These are phyloP conservation scores for Ariolimax columbianus DNA, from an alignment of 2,888 invertebrate genomes.

Conservation along the genomic window DNA sequence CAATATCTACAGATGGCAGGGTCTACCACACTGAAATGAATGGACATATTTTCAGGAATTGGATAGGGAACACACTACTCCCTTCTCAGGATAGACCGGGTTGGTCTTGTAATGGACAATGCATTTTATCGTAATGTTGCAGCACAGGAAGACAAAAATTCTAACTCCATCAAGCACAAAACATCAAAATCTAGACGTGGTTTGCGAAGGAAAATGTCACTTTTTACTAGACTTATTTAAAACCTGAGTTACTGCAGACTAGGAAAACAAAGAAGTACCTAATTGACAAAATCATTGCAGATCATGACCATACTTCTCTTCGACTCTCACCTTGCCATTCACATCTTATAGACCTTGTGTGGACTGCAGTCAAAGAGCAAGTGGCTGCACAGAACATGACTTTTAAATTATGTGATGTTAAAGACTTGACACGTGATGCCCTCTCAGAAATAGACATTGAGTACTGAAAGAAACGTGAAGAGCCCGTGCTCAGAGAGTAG, in stretches of 20 bases:
- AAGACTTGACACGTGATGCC: background rate
- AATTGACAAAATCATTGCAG: constrained; percentile 8
- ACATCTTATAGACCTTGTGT: constrained; percentile 3
- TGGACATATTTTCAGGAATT: background rate
- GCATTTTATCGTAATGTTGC: background rate
- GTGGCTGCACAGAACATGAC: background rate
- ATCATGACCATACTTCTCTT: background rate
- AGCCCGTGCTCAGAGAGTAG: background rate
- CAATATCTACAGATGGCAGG: background rate
- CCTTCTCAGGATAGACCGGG: background rate
- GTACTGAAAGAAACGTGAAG: background rate
- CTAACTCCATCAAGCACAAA: background rate
- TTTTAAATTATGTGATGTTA: constrained; percentile 8
- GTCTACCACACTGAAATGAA: background rate
- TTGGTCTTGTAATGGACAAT: background rate
- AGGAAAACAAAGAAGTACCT: background rate
- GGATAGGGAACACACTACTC: background rate
- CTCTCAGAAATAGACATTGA: background rate
- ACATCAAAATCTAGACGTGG: background rate
- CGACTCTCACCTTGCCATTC: background rate
- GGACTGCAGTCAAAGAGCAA: background rate
- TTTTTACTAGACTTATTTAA: background rate
- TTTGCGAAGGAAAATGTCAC: background rate
- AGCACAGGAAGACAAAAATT: background rate
- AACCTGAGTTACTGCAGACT: background rate